Evolutionary conservation across 1,140 invertebrate species (phyloP), one percentile per base, ranked within the genome.

Genomic region (Drosophila trapezifrons): DNA sequence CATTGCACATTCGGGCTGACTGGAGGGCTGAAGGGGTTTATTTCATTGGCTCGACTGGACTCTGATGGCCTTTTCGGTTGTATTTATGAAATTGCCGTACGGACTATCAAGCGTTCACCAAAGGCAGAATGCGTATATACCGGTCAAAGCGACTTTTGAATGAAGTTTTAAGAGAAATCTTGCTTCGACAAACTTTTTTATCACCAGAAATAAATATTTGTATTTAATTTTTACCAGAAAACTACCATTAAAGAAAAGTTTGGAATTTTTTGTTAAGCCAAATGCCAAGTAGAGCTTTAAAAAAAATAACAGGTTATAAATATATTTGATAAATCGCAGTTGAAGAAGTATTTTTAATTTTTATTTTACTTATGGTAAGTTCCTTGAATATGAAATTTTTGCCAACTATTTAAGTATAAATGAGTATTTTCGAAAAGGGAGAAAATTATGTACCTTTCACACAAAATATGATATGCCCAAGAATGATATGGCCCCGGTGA

Each of bases 1-100:
- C 83, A 86, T 86, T 86, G 78, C 82, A 87, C 78, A 82, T 72
- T 69, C 27, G 27, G 27, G 27, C 8, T 9, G 27, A 7, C 66
- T 15, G 38, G 46, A 17, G 20, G 32, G 27, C 22, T 17, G 20
- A 1, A 8, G 43, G 43, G 25, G 43, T n/a, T 49, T 7, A 29
- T 45, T 73, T 42, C 43, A 75, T 52, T 75, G 49, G 71, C 40
- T 66, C 51, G 18, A 35, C 47, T 13, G 60, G 20, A 17, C 17
- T 32, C 42, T 35, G 66, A 71, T 58, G 66, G 35, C 40, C 51
- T 45, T 69, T 66, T 66, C 27, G 43, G 37, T 29, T 71, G 70
- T 58, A 72, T 72, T 72, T 72, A 72, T 72, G 69, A 71, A 72
- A 72, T 71, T 38, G 51, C 52, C 18, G 12, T 10, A 18, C 45